These are phyloP conservation scores for Gymnarchus niloticus DNA, from an alignment of 2,113 vertebrate species.

Conservation along the genomic window DNA sequence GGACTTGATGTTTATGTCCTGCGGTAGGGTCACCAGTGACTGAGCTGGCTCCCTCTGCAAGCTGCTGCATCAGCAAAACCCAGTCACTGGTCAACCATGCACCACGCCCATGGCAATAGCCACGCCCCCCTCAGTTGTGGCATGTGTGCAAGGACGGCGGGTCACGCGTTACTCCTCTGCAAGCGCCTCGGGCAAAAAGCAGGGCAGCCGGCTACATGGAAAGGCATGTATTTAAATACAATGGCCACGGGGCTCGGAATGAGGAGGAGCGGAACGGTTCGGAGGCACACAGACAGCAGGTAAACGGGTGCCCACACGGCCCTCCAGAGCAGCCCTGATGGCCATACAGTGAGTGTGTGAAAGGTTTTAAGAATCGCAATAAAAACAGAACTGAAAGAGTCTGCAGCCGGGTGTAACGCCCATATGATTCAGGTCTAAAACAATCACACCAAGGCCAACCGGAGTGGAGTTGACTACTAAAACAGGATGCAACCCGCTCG, in stretches of 20 bases:
- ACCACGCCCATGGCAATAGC: neutral
- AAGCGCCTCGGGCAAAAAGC: neutral
- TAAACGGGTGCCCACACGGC: neutral
- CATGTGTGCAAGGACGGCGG: too few species aligned
- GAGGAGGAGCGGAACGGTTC: neutral
- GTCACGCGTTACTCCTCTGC: too few species aligned
- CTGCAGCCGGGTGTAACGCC: neutral
- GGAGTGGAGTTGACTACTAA: neutral
- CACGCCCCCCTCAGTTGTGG: neutral
- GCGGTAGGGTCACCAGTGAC: slow-evolving; percentile 26
- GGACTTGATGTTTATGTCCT: slow-evolving; percentile 23
- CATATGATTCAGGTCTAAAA: neutral
- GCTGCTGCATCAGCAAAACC: slow-evolving; percentile 35
- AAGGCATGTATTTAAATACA: neutral
- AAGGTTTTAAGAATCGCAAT: neutral
- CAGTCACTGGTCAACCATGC: slow-evolving; percentile 30
- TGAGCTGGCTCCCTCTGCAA: slow-evolving; percentile 34
- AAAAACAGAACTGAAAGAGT: neutral
- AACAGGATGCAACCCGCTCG: too few species aligned
- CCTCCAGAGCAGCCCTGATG: neutral
- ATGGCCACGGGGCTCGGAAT: neutral
- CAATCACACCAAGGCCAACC: neutral
- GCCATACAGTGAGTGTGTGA: neutral
- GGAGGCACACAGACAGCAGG: neutral
- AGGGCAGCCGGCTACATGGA: too few species aligned